Evolutionary conservation across 2,888 invertebrate genomes (phyloP).

Genomic region (Chrysotoxum bicinctum): DNA sequence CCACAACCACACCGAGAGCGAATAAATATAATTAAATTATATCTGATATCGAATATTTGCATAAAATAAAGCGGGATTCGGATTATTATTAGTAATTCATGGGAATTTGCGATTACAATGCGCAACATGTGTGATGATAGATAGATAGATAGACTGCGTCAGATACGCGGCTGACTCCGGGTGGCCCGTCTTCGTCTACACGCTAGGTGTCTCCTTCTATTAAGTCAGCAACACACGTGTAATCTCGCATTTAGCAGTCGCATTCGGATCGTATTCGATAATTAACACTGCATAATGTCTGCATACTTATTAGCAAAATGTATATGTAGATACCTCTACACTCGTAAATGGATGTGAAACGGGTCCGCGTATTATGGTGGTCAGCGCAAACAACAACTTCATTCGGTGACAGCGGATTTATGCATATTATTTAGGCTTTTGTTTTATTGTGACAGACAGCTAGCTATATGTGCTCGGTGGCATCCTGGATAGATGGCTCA

Average conservation of each 20-base stretch:
- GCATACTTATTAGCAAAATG: slow-evolving; percentile 61
- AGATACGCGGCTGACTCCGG: slow-evolving; percentile 52
- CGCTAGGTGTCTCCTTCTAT: slow-evolving; percentile 48
- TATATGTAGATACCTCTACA: not conserved
- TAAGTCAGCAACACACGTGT: slow-evolving; percentile 67
- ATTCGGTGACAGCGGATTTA: slow-evolving; percentile 66
- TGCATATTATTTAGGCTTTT: slow-evolving; percentile 71
- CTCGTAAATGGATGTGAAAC: not conserved
- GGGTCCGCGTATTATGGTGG: slow-evolving; percentile 55
- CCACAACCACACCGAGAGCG: not conserved
- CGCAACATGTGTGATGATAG: slow-evolving; percentile 70
- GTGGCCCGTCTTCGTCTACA: slow-evolving; percentile 67
- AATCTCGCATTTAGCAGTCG: slow-evolving; percentile 63
- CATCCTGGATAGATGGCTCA: slow-evolving; percentile 50
- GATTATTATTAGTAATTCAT: slow-evolving; percentile 64
- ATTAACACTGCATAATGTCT: slow-evolving; percentile 71
- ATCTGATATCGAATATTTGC: slow-evolving; percentile 33
- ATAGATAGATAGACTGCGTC: slow-evolving; percentile 42
- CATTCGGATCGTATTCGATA: slow-evolving; percentile 70
- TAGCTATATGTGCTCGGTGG: not conserved
- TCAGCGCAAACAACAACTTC: slow-evolving; percentile 42
- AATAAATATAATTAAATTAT: not conserved
- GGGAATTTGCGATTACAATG: slow-evolving; percentile 66
- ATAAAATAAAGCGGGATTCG: slow-evolving; percentile 59
- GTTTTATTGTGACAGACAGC: slow-evolving; percentile 58